Evolutionary conservation across 2,113 vertebrate genomes (phyloP).

Genomic region (Etia nguti): DNA sequence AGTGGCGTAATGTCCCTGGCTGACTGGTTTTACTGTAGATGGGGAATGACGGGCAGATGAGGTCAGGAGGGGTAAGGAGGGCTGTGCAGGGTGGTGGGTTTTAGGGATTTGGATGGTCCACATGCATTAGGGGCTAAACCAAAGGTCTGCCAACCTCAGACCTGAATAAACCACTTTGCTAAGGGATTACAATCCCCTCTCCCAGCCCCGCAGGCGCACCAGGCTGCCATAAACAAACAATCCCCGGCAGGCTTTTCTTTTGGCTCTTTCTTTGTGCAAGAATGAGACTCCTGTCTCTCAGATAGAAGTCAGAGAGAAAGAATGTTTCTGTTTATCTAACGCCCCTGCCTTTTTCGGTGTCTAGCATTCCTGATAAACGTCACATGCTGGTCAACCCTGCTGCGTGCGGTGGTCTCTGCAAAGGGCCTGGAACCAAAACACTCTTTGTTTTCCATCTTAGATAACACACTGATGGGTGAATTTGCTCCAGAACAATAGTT

Average conservation of each 20-base stretch:
- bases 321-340: slow-evolving; percentile 55
- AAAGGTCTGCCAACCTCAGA: neutral
- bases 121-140: neutral
- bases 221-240: slow-evolving; percentile 7
- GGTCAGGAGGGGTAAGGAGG: neutral
- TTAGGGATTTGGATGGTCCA: neutral
- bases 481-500: neutral
- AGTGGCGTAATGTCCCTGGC: neutral
- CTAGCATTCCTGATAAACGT: slow-evolving; percentile 26
- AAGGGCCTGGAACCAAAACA: slow-evolving; percentile 18
- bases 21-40: neutral
- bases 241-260: neutral
- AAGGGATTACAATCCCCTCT: neutral
- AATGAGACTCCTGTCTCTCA: neutral
- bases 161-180: slow-evolving; percentile 12
- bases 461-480: neutral
- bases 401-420: neutral
- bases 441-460: neutral
- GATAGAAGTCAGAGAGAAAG: slow-evolving; percentile 32
- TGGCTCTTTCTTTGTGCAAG: neutral
- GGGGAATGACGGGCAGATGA: neutral
- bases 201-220: neutral
- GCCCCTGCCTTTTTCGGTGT: slow-evolving; percentile 13
- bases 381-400: slow-evolving; percentile 15
- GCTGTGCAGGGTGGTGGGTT: neutral